These are phyloP conservation scores for Melieria omissa DNA, from an alignment of 2,888 invertebrate genomes.

Conservation along the genomic window DNA sequence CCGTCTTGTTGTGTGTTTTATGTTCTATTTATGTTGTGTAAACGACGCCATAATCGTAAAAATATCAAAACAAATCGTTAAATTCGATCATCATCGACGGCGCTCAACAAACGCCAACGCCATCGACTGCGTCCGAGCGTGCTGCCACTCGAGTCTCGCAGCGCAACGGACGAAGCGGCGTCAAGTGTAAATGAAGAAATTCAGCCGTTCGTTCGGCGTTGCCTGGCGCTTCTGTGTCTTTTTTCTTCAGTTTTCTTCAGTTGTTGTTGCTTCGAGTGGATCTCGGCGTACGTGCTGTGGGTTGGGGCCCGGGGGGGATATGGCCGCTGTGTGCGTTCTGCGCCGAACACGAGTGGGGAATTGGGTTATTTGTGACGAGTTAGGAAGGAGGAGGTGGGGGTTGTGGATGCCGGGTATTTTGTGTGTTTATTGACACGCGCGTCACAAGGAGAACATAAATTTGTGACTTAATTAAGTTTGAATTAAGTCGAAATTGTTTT, in stretches of 20 bases:
- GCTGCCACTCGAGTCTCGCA: neutral
- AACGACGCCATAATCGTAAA: conserved; percentile 68
- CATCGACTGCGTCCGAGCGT: neutral
- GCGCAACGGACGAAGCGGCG: conserved; percentile 7
- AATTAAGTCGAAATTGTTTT: conserved; percentile 30
- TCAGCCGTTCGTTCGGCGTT: conserved; percentile 10
- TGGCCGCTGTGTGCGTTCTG: neutral
- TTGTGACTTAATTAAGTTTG: conserved; percentile 61
- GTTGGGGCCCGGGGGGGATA: neutral
- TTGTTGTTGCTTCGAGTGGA: conserved; percentile 7
- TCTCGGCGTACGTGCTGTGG: conserved; percentile 15
- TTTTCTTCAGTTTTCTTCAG: too few species aligned
- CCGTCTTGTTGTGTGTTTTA: conserved; percentile 62
- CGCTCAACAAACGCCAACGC: neutral
- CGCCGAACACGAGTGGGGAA: too few species aligned
- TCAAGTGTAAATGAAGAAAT: conserved; percentile 14
- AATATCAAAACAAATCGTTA: conserved; percentile 68
- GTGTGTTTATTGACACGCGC: conserved; percentile 33
- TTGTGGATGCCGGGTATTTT: conserved; percentile 11
- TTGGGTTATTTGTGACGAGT: neutral
- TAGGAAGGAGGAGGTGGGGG: neutral
- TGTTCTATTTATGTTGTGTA: conserved; percentile 68
- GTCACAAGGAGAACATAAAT: conserved; percentile 58
- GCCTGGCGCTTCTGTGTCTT: conserved; percentile 29
- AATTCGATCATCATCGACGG: conserved; percentile 61